A percentile compares a stretch with the other conserved stretches of the same genome.
Evolutionary conservation across 2,888 invertebrate species (phyloP).

Genomic region (Notocelia uddmanniana): DNA sequence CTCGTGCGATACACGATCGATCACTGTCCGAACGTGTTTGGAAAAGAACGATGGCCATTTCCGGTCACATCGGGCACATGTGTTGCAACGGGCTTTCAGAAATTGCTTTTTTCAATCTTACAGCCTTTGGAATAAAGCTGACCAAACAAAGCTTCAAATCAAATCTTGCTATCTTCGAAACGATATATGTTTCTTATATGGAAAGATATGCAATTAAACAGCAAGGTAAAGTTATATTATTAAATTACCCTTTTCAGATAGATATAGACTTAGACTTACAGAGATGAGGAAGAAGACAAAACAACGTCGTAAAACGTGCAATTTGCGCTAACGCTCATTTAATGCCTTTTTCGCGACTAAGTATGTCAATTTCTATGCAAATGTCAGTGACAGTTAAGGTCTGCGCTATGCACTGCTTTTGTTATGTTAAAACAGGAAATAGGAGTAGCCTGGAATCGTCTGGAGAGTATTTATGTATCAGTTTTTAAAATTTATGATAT

Average conservation of each 20-base stretch:
- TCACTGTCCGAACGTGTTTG: constrained; percentile 60
- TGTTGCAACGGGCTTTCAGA: constrained; percentile 36
- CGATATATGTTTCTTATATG: constrained; percentile 4
- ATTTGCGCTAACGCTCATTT: constrained; percentile 36
- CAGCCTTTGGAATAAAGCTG: constrained; percentile 26
- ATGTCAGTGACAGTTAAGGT: constrained; percentile 42
- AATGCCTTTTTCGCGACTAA: constrained; percentile 34
- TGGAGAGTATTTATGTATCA: not conserved
- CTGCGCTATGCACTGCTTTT: constrained; percentile 32
- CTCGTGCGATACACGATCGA: constrained; percentile 56
- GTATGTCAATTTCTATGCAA: constrained; percentile 45
- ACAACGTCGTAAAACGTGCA: constrained; percentile 33
- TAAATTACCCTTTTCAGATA: constrained; percentile 29
- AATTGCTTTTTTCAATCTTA: constrained; percentile 20
- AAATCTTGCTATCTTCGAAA: constrained; percentile 16
- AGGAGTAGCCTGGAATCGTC: not conserved
- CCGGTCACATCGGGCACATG: constrained; percentile 55
- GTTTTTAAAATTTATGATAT: constrained; percentile 10
- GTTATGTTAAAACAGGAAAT: constrained; percentile 37
- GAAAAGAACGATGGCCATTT: constrained; percentile 67
- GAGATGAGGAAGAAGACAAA: constrained; percentile 39
- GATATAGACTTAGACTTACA: not conserved
- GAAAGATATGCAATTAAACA: constrained; percentile 25
- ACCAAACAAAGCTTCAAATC: constrained; percentile 15
- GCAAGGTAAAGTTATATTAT: constrained; percentile 28